A percentile compares a stretch with the other conserved stretches of the same genome.
Conservation (phyloP, 1,140 invertebrate species). For the Pseudomyrmex gracilis region DNA sequence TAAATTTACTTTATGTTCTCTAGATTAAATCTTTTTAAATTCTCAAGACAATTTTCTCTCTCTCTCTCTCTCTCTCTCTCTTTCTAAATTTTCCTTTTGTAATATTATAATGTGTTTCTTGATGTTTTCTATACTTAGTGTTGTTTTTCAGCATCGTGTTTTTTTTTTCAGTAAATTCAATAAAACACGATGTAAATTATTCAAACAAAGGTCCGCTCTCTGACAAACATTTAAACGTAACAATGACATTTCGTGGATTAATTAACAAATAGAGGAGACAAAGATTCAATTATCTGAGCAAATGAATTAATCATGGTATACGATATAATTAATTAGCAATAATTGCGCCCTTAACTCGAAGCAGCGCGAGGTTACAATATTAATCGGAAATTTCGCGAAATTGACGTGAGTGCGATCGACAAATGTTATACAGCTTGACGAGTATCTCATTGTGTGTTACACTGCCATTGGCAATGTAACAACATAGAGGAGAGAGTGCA, state of each 20-base stretch:
- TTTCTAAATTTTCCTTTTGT: too few species aligned
- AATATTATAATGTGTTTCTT: too few species aligned
- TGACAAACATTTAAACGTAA: not conserved
- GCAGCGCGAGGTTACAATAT: conserved; percentile 7
- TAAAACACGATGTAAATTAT: not conserved
- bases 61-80: too few species aligned
- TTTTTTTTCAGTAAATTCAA: not conserved
- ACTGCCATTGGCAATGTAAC: conserved; percentile 26
- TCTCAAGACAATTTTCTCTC: not conserved
- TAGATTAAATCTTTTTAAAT: not conserved
- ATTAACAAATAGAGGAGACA: conserved; percentile 27
- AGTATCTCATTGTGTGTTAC: conserved; percentile 26
- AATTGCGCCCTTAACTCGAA: conserved; percentile 7
- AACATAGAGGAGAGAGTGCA: conserved; percentile 6
- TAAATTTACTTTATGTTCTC: not conserved
- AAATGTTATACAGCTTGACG: conserved; percentile 29
- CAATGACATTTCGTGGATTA: not conserved
- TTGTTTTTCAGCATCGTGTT: not conserved
- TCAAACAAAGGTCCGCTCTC: not conserved
- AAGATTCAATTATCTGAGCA: conserved; percentile 15
- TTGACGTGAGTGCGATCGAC: conserved; percentile 29
- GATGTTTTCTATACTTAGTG: too few species aligned
- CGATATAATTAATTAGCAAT: conserved; percentile 35
- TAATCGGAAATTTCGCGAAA: conserved; percentile 32
- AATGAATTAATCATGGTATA: not conserved